Evolutionary conservation across 1,140 invertebrate species (phyloP).

Genomic region (Scaptomyza pallida): DNA sequence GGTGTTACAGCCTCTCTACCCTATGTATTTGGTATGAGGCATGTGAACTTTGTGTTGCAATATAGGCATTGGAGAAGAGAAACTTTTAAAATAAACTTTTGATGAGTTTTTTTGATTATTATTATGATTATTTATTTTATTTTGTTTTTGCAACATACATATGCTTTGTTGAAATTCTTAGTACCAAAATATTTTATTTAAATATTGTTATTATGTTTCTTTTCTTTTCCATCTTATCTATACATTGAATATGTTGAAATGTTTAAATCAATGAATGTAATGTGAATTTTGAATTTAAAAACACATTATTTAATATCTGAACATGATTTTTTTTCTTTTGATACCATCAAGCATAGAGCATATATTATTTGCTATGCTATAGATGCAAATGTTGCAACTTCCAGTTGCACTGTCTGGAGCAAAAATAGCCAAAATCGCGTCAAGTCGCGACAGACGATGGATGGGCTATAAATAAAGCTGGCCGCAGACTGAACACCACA

Average conservation of each 20-base stretch:
- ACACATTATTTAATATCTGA: too few species aligned
- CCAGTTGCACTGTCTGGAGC: slow-evolving; percentile 61
- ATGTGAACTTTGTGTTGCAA: neutral
- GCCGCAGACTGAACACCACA: slow-evolving; percentile 60
- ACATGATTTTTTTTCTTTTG: neutral
- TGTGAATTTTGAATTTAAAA: too few species aligned
- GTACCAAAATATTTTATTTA: too few species aligned
- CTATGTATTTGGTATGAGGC: neutral
- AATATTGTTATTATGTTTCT: too few species aligned
- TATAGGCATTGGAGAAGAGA: neutral
- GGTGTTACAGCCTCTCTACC: slow-evolving; percentile 19
- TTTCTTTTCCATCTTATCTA: too few species aligned
- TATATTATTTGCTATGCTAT: slow-evolving; percentile 15
- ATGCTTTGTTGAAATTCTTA: too few species aligned
- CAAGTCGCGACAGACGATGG: slow-evolving; percentile 73
- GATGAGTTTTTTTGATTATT: too few species aligned
- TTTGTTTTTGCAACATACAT: too few species aligned
- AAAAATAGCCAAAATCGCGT: slow-evolving; percentile 77
- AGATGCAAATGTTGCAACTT: slow-evolving; percentile 32
- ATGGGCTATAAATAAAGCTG: slow-evolving; percentile 74
- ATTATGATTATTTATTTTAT: too few species aligned
- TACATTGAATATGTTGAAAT: too few species aligned
- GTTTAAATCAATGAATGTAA: too few species aligned
- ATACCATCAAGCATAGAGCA: slow-evolving; percentile 24
- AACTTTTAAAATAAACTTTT: too few species aligned